Conservation (phyloP, 2,113 vertebrate genomes). For the Antechinus stuartii region DNA sequence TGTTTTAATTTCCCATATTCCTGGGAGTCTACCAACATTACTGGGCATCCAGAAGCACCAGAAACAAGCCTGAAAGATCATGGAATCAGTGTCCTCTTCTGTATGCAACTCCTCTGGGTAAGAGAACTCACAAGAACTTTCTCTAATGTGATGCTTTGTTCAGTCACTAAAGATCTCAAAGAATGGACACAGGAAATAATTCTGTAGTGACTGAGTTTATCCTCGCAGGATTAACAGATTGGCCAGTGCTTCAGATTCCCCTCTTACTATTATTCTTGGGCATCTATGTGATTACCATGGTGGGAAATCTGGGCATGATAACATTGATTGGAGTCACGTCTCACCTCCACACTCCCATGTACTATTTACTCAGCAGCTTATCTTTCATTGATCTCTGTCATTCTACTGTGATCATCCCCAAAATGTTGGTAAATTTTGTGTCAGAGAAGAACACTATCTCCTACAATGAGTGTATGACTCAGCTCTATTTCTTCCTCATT, state of each 20-base stretch:
- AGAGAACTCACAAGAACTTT: neutral
- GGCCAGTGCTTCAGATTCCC: conserved; percentile 41
- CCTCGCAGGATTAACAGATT: conserved; percentile 57
- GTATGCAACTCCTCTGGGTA: too few species aligned
- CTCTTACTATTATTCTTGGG: conserved; percentile 63
- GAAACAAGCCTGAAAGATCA: neutral
- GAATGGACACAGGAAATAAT: conserved; percentile 46
- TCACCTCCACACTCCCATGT: conserved; percentile 69
- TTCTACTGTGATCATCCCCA: conserved; percentile 59
- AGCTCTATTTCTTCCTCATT: conserved; percentile 64
- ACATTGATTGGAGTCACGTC: conserved; percentile 54
- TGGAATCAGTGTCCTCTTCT: neutral
- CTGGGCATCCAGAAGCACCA: neutral
- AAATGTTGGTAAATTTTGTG: conserved; percentile 59
- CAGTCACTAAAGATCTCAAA: neutral
- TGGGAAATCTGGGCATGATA: conserved; percentile 64
- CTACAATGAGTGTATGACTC: conserved; percentile 49
- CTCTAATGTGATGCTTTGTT: neutral
- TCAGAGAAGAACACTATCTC: conserved; percentile 27
- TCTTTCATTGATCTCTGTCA: conserved; percentile 64
- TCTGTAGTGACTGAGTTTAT: conserved; percentile 56
- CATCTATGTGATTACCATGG: conserved; percentile 38
- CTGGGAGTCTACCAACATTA: neutral
- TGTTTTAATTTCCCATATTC: neutral
- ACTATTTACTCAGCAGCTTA: conserved; percentile 68